A percentile compares a stretch with the other conserved stretches of the same genome.
phyloP scores from a whole-genome alignment of 35 echinoderm and acorn worm species.

The Eucidaris tribuloides region DNA sequence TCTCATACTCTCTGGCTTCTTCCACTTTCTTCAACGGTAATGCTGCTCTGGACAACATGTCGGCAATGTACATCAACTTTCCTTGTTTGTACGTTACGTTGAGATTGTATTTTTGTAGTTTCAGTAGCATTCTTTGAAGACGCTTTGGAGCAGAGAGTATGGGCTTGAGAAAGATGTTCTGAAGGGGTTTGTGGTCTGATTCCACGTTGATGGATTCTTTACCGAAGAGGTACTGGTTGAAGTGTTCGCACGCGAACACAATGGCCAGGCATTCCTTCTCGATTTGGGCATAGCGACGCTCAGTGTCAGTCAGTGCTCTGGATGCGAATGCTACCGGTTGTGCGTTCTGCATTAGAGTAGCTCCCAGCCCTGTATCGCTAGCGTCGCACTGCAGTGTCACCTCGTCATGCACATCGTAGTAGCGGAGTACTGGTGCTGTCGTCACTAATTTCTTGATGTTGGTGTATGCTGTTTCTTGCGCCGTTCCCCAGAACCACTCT shows the following conservation, averaged over 20 bases:
- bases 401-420: conserved; percentile 59
- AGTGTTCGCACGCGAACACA: conserved; percentile 32
- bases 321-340: conserved; percentile 45
- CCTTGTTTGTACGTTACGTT: conserved; percentile 51
- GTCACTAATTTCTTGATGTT: conserved; percentile 42
- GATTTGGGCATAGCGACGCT: conserved; percentile 31
- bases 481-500: not conserved
- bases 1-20: not conserved
- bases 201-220: conserved; percentile 29
- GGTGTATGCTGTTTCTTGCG: conserved; percentile 1
- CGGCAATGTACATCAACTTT: conserved; percentile 55
- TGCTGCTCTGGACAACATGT: conserved; percentile 45
- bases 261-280: conserved; percentile 49
- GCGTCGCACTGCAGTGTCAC: conserved; percentile 59
- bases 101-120: conserved; percentile 61
- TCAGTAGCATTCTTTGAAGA: conserved; percentile 70
- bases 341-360: conserved; percentile 37
- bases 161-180: conserved; percentile 50
- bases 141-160: conserved; percentile 53
- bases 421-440: conserved; percentile 35
- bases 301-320: conserved; percentile 17
- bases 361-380: conserved; percentile 42
- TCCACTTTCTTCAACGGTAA: not conserved
- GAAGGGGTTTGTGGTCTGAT: conserved; percentile 72
- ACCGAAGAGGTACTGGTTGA: conserved; percentile 48